These are phyloP conservation scores for Steromphala cineraria DNA, from an alignment of 2,888 invertebrate species.

Conservation along the genomic window DNA sequence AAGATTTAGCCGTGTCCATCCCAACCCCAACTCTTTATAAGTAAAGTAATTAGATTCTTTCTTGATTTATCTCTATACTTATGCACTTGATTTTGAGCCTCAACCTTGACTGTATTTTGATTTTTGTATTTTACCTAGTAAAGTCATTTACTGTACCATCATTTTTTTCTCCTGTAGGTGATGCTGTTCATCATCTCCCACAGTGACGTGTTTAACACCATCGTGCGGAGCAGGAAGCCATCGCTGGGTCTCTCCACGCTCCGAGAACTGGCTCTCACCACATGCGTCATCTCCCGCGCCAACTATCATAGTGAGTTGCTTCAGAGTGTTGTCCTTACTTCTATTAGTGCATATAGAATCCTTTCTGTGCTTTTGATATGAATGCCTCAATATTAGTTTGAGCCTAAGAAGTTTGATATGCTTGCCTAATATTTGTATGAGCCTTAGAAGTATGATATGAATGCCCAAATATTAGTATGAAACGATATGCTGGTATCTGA, in stretches of 20 bases:
- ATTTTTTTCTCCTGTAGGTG: slow-evolving; percentile 74
- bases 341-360: no score
- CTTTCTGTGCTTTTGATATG: not conserved
- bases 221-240: slow-evolving; percentile 84
- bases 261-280: slow-evolving; percentile 85
- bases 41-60: no score
- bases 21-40: no score
- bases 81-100: no score
- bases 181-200: slow-evolving; percentile 88
- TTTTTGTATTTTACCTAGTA: not conserved
- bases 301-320: slow-evolving; percentile 74
- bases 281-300: slow-evolving; percentile 84
- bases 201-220: slow-evolving; percentile 86
- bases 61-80: no score
- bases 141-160: not conserved
- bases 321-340: not conserved
- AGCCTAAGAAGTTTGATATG: no score
- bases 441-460: no score
- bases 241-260: slow-evolving; percentile 82
- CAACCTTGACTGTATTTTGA: no score
- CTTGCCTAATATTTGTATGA: no score
- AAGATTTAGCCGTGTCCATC: no score
- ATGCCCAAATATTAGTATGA: no score
- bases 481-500: not conserved
- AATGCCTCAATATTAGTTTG: no score